Percentiles rank a stretch among this genome's conserved stretches.
These are phyloP conservation scores for Chaenocephalus aceratus DNA, from an alignment of 2,113 vertebrate species.

Conservation along the genomic window DNA sequence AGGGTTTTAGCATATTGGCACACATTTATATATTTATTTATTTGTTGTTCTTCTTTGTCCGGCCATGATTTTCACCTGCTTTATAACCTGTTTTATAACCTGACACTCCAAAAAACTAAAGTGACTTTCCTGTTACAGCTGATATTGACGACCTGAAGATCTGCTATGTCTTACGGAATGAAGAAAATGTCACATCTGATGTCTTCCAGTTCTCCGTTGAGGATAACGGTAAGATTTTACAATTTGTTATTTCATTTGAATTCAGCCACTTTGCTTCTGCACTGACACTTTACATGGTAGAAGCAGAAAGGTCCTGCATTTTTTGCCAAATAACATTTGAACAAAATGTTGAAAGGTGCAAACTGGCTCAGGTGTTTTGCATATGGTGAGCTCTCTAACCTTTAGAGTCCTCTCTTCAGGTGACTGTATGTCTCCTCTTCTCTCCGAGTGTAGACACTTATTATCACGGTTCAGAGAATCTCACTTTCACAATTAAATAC, in stretches of 20 bases:
- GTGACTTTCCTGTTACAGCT: slow-evolving; percentile 75
- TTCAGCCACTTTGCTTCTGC: not conserved
- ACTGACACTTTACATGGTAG: not conserved
- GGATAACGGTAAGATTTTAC: slow-evolving; percentile 88
- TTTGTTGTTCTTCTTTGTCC: not conserved
- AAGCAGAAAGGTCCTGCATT: not conserved
- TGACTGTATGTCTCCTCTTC: not conserved
- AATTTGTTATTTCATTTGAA: not conserved
- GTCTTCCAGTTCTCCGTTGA: slow-evolving; percentile 90
- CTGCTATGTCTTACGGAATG: slow-evolving; percentile 89
- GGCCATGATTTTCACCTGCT: not conserved
- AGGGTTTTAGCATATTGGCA: not conserved
- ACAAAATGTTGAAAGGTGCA: slow-evolving; percentile 17
- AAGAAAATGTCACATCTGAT: slow-evolving; percentile 91
- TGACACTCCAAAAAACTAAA: slow-evolving; percentile 1
- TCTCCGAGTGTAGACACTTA: not conserved
- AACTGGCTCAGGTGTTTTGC: slow-evolving; percentile 3
- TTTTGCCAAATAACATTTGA: slow-evolving; percentile 34
- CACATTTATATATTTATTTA: too few relatives aligned
- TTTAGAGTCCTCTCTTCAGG: slow-evolving; percentile 5
- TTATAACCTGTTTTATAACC: not conserved
- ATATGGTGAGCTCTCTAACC: not conserved
- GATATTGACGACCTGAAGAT: slow-evolving; percentile 93
- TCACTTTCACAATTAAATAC: not conserved
- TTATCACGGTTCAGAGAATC: slow-evolving; percentile 5